These are phyloP conservation scores for Xerus rutilus DNA, from an alignment of 2,797 vertebrate genomes.

Conservation along the genomic window DNA sequence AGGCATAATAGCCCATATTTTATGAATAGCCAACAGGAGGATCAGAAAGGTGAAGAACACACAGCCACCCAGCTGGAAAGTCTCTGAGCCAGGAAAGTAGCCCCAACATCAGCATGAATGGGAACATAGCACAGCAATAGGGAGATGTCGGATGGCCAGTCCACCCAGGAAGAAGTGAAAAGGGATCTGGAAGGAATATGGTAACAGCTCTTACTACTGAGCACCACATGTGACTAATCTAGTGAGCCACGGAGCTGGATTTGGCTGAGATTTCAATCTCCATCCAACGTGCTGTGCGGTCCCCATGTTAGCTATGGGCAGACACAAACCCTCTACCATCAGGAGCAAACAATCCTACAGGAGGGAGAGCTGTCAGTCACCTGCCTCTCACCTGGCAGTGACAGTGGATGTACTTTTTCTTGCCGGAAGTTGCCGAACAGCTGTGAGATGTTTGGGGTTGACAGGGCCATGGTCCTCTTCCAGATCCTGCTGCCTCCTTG, in stretches of 20 bases:
- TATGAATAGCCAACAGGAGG: neutral
- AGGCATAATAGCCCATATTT: neutral
- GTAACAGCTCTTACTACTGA: rapidly evolving
- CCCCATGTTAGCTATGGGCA: neutral
- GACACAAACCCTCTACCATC: neutral
- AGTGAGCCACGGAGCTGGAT: neutral
- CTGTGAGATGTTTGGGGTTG: neutral
- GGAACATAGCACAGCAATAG: neutral
- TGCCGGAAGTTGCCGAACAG: neutral
- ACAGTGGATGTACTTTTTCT: neutral
- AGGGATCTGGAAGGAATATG: rapidly evolving
- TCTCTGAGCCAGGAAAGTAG: neutral
- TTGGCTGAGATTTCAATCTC: neutral
- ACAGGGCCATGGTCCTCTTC: neutral
- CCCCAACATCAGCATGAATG: neutral
- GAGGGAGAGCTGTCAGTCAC: neutral
- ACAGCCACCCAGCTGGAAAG: neutral
- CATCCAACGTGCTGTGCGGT: neutral
- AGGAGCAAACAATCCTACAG: neutral
- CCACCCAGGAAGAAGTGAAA: rapidly evolving
- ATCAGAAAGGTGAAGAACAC: neutral
- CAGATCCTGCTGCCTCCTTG: neutral
- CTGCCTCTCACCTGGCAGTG: neutral
- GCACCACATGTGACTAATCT: neutral
- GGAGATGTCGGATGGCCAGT: neutral